phyloP scores from a whole-genome alignment of 2,113 vertebrate genomes.

The Himantopus leucocephalus region DNA sequence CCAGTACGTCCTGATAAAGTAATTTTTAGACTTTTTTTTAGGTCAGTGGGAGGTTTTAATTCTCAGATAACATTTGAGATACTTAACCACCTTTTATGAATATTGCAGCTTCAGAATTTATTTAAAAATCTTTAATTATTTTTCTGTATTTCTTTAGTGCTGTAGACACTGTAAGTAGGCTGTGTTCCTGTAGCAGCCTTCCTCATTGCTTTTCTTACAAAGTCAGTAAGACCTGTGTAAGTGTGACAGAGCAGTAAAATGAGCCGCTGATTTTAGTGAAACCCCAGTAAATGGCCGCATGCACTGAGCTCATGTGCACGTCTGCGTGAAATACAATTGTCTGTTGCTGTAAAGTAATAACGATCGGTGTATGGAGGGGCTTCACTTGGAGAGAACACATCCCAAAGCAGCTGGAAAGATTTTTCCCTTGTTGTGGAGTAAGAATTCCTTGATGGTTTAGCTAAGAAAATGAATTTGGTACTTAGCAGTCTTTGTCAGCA shows the following conservation, averaged over 20 bases:
- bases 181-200: neutral
- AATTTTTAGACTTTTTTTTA: neutral
- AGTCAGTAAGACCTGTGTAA: neutral
- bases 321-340: neutral
- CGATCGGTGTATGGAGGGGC: neutral
- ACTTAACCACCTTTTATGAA: neutral
- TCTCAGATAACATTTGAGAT: neutral
- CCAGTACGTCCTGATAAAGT: neutral
- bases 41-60: neutral
- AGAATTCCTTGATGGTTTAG: neutral
- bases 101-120: neutral
- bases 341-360: neutral
- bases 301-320: neutral
- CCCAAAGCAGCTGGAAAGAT: neutral
- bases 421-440: neutral
- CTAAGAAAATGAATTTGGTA: neutral
- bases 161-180: neutral
- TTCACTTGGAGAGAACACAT: neutral
- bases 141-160: neutral
- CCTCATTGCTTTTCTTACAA: neutral
- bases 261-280: neutral
- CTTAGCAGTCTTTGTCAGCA: neutral
- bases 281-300: too few relatives aligned
- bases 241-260: neutral
- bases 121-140: neutral